phyloP scores from a whole-genome alignment of 2,113 vertebrate species.

The Malurus cyaneus region DNA sequence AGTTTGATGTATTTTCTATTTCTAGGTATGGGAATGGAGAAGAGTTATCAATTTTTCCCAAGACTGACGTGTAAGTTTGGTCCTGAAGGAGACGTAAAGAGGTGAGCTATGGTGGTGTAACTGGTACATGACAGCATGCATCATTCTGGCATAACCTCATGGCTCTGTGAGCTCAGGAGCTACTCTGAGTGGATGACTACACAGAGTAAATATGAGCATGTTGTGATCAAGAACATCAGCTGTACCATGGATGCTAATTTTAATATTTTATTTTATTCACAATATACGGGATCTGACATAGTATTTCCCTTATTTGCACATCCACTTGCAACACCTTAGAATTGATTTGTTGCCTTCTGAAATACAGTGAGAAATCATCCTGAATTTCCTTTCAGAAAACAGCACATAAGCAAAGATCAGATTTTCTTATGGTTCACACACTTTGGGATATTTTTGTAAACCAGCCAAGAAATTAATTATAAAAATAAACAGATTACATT shows the following conservation, averaged over 20 bases:
- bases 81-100: constrained; percentile 15
- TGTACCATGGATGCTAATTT: not conserved
- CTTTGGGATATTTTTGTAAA: not conserved
- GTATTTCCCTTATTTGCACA: not conserved
- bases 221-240: not conserved
- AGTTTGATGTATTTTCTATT: constrained; percentile 23
- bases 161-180: not conserved
- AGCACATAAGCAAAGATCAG: not conserved
- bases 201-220: not conserved
- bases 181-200: not conserved
- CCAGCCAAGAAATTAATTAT: not conserved
- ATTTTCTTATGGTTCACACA: not conserved
- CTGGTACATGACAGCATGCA: not conserved
- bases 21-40: not conserved
- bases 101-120: not conserved
- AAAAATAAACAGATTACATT: not conserved
- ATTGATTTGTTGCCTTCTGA: not conserved
- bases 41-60: not conserved
- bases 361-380: not conserved
- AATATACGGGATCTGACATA: not conserved
- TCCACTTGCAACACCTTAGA: not conserved
- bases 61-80: not conserved
- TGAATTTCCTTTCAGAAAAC: not conserved
- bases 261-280: not conserved
- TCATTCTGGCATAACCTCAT: not conserved